These are phyloP conservation scores for Lacanobia wlatinum DNA, from an alignment of 2,888 invertebrate species.

Conservation along the genomic window DNA sequence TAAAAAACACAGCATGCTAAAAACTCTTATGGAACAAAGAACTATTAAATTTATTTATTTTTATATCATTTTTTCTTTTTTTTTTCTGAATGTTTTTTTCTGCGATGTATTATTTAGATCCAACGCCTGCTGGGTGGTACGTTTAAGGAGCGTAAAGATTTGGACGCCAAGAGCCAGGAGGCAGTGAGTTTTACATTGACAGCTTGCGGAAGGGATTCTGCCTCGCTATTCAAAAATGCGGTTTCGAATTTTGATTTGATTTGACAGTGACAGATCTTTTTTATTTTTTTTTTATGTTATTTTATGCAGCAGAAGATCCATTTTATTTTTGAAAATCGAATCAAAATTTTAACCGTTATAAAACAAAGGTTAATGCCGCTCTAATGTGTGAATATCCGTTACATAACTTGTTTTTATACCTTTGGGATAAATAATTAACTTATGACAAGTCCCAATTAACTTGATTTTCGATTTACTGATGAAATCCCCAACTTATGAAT, in stretches of 20 bases:
- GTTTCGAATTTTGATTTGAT: slow-evolving; percentile 63
- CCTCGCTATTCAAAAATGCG: slow-evolving; percentile 49
- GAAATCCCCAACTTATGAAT: not conserved
- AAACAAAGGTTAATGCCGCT: slow-evolving; percentile 48
- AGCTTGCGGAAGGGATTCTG: slow-evolving; percentile 66
- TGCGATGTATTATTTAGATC: slow-evolving; percentile 90
- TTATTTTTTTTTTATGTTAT: not conserved
- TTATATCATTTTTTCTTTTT: slow-evolving; percentile 71
- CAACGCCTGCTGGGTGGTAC: slow-evolving; percentile 94
- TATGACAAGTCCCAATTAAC: not conserved
- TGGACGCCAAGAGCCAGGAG: slow-evolving; percentile 92
- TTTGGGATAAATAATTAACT: slow-evolving; percentile 25
- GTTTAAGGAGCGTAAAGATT: slow-evolving; percentile 92
- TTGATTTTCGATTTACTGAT: slow-evolving; percentile 3
- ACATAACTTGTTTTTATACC: slow-evolving; percentile 1
- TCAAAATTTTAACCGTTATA: slow-evolving; percentile 36
- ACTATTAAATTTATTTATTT: slow-evolving; percentile 57
- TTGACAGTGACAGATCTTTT: not conserved
- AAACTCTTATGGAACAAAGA: slow-evolving; percentile 64
- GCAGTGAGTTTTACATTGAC: slow-evolving; percentile 91
- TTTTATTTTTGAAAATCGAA: slow-evolving; percentile 32
- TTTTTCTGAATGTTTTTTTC: slow-evolving; percentile 76
- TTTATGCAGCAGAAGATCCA: not conserved
- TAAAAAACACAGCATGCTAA: slow-evolving; percentile 34
- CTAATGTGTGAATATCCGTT: slow-evolving; percentile 44